These are phyloP conservation scores for Autographa pulchrina DNA, from an alignment of 2,888 invertebrate species.

Conservation along the genomic window DNA sequence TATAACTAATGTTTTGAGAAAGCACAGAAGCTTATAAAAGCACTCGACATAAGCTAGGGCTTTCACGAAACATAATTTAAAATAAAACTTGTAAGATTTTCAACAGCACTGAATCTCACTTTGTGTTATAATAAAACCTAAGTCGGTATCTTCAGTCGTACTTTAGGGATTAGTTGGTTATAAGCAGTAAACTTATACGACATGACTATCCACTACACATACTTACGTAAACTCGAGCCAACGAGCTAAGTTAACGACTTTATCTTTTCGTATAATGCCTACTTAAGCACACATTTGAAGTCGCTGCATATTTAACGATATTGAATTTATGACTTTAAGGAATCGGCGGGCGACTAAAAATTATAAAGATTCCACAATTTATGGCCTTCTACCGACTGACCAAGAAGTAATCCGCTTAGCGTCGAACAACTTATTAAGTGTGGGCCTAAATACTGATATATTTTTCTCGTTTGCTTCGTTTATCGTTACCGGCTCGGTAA, in stretches of 20 bases:
- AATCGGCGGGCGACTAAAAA: constrained; percentile 83
- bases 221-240: constrained; percentile 63
- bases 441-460: constrained; percentile 88
- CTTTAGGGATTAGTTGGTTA: constrained; percentile 74
- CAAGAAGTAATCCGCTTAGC: constrained; percentile 83
- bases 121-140: constrained; percentile 55
- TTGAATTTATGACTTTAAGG: constrained; percentile 86
- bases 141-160: constrained; percentile 61
- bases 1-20: neutral
- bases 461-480: constrained; percentile 78
- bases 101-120: constrained; percentile 47
- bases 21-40: constrained; percentile 34
- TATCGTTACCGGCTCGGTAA: constrained; percentile 59
- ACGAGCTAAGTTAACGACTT: constrained; percentile 79
- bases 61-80: constrained; percentile 40
- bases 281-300: constrained; percentile 78
- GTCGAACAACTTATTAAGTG: constrained; percentile 87
- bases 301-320: constrained; percentile 83
- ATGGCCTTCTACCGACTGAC: constrained; percentile 72
- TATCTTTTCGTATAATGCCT: constrained; percentile 80
- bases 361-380: constrained; percentile 89
- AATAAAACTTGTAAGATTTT: constrained; percentile 50
- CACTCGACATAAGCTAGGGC: constrained; percentile 45
- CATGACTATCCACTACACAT: constrained; percentile 69
- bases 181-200: constrained; percentile 80